Evolutionary conservation across 2,888 invertebrate genomes (phyloP).

Genomic region (Biston stratarius): DNA sequence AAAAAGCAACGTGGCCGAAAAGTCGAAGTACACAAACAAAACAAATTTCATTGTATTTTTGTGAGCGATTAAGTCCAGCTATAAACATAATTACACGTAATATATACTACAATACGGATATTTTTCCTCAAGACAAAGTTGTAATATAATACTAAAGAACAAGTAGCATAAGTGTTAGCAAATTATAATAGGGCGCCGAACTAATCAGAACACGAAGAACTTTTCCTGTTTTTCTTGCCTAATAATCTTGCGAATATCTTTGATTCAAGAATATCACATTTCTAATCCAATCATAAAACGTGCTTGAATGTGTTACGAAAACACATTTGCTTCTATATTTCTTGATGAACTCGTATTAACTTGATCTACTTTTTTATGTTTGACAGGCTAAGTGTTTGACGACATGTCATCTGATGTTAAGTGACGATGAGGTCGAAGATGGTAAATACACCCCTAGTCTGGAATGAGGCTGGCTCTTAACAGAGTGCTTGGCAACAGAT

Average conservation of each 20-base stretch:
- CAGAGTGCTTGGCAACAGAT: too few relatives aligned
- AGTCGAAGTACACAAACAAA: too few relatives aligned
- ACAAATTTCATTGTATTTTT: too few relatives aligned
- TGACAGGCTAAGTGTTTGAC: too few relatives aligned
- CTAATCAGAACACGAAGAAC: constrained; percentile 34
- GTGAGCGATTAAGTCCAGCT: too few relatives aligned
- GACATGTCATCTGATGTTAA: too few relatives aligned
- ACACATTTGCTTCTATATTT: not conserved
- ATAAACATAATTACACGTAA: too few relatives aligned
- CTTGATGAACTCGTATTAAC: not conserved
- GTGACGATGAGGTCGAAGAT: too few relatives aligned
- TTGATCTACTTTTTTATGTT: too few relatives aligned
- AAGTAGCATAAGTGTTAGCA: constrained; percentile 1
- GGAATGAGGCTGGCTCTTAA: too few relatives aligned
- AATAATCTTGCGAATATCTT: constrained; percentile 9
- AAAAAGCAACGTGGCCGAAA: too few relatives aligned
- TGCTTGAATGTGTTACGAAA: not conserved
- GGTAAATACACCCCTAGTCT: too few relatives aligned
- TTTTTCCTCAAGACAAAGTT: not conserved
- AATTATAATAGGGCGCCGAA: constrained; percentile 30
- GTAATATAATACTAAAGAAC: not conserved
- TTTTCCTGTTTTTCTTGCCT: constrained; percentile 35
- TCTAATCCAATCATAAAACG: constrained; percentile 5
- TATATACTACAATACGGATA: not conserved
- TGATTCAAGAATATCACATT: constrained; percentile 25